phyloP scores from a whole-genome alignment of 2,113 vertebrate genomes.

The Podarcis raffonei region DNA sequence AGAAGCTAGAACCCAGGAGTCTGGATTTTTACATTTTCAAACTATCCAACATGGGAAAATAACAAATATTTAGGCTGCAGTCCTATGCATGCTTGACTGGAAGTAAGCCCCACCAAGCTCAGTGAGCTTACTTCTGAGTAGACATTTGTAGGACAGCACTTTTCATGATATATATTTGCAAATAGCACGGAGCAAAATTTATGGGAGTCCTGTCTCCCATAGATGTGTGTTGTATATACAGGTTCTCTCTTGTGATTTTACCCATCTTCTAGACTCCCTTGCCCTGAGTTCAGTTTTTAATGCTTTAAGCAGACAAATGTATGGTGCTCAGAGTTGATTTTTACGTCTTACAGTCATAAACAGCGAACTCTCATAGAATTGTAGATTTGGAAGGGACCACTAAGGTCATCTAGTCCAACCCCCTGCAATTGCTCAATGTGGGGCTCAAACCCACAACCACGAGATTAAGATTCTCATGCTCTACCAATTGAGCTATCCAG shows the following conservation, averaged over 20 bases:
- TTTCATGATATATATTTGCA: not conserved
- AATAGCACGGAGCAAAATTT: not conserved
- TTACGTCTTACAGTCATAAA: not conserved
- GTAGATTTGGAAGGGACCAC: too few species aligned
- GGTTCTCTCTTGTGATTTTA: not conserved
- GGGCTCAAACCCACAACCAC: not conserved
- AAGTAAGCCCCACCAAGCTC: not conserved
- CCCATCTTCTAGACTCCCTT: not conserved
- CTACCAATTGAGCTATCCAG: too few species aligned
- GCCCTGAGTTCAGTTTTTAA: not conserved
- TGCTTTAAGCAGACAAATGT: not conserved
- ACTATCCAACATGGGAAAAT: not conserved
- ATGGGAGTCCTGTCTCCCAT: not conserved
- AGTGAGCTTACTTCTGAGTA: not conserved
- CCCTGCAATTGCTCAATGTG: too few species aligned
- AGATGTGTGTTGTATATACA: not conserved
- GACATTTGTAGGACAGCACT: not conserved
- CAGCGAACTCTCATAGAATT: not conserved
- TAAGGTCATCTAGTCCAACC: too few species aligned
- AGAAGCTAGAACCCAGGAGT: constrained; percentile 59
- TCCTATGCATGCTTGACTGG: not conserved
- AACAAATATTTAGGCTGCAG: not conserved
- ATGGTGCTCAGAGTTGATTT: not conserved
- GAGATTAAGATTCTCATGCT: too few species aligned
- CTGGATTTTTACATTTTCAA: not conserved